Base-by-base conservation (phyloP, 2,888 invertebrate genomes). In the Xestoiulus laeticollis region DNA sequence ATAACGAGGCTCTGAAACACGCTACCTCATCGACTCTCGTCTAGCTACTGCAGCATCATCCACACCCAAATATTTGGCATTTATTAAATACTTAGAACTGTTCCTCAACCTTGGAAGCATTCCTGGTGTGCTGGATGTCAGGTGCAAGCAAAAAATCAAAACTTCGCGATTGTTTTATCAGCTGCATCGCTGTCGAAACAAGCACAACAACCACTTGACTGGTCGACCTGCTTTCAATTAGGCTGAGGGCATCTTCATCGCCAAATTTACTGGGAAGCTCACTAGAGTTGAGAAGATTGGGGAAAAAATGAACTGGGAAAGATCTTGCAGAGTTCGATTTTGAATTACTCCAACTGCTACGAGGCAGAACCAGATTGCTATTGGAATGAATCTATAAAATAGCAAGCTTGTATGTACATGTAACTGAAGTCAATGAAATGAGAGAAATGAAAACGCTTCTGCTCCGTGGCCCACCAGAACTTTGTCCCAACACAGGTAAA, bases 181-280 rank as follows among this genome's bases (percentile, higher is more conserved):
- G 68, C 68, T 30, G 68, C 68, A 68, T 68, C 68, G 68, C 3
- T 1, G 6, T 26, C 10, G 68, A 68, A 68, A 68, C 68, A 26
- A 68, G 68, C 68, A n/a, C 53, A 59, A 59, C 53, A 59, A 59
- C 53, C 53, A 59, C 53, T 59, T 59, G 26, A 68, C 68, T 68
- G 68, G 68, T 68, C 68, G 68, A 68, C 68, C 68, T 26, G 68
- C 68, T 68, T 68, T 68, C 68, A 68, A 26, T 68, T 68, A 68
- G 68, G 12, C 68, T 68, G 68, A 68, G 30, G 68, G 68, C 68
- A 68, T 68, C 68, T 68, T 68, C 26, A 68, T 26, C 68, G 26
- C 26, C 22, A 26, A n/a, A 68, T 68, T 68, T 68, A 26, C 26
- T 68, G 14, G 26, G 10, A 26, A 68, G n/a, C n/a, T n/a, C n/a